phyloP scores from a whole-genome alignment of 92 coral and sea anemone genomes.

The Zoanthus gigantus region DNA sequence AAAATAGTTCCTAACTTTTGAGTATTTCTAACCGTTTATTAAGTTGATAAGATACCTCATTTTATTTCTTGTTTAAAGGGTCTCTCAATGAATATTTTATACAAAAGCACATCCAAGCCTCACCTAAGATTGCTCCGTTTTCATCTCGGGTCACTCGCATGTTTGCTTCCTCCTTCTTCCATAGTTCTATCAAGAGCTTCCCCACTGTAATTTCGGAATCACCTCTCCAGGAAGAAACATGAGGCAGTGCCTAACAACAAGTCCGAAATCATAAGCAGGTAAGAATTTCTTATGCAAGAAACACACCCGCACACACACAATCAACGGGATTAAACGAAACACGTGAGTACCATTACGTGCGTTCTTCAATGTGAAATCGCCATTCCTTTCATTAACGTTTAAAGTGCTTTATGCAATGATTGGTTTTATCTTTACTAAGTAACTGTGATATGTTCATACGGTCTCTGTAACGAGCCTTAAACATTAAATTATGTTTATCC shows the following conservation, averaged over 20 bases:
- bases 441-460: no score
- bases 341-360: no score
- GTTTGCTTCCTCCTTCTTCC: slow-evolving; percentile 92
- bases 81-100: neutral
- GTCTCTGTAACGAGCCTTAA: no score
- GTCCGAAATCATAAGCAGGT: neutral
- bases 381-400: no score
- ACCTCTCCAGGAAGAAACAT: slow-evolving; percentile 93
- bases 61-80: neutral
- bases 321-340: no score
- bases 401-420: no score
- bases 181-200: slow-evolving; percentile 85
- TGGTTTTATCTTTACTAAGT: no score
- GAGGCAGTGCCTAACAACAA: slow-evolving; percentile 78
- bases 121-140: slow-evolving; percentile 81
- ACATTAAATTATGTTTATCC: no score
- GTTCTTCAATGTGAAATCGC: no score
- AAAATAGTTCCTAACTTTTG: no score
- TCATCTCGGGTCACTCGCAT: slow-evolving; percentile 82
- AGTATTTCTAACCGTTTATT: neutral
- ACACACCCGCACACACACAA: no score
- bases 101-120: neutral
- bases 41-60: neutral
- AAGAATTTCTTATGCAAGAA: neutral
- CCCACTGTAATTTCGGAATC: slow-evolving; percentile 77